Percentiles rank a stretch among this genome's conserved stretches.
phyloP scores from a whole-genome alignment of 2,113 vertebrate genomes.

The Chiloscyllium plagiosum region DNA sequence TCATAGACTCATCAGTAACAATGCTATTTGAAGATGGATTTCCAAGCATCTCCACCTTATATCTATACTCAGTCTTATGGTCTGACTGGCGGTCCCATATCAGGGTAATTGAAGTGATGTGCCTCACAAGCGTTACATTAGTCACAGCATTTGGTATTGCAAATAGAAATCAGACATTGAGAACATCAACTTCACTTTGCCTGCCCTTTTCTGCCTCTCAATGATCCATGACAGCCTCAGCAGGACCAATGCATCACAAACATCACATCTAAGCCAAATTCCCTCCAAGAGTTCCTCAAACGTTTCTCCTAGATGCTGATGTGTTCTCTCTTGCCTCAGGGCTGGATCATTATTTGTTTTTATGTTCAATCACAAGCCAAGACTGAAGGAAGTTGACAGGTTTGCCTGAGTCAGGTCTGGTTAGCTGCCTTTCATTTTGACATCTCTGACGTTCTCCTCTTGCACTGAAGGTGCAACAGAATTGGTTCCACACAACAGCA shows the following conservation, averaged over 20 bases:
- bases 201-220: too few species aligned
- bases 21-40: not conserved
- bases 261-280: not conserved
- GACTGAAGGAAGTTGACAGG: too few species aligned
- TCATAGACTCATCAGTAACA: accelerated
- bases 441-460: not conserved
- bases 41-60: not conserved
- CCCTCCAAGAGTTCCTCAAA: not conserved
- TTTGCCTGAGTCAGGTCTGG: not conserved
- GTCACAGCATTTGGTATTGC: not conserved
- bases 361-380: not conserved
- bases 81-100: conserved; percentile 45
- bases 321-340: not conserved
- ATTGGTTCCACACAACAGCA: not conserved
- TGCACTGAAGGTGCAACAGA: not conserved
- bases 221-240: not conserved
- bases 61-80: conserved; percentile 44
- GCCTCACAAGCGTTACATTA: not conserved
- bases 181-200: too few species aligned
- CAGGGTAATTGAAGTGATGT: conserved; percentile 42
- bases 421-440: not conserved
- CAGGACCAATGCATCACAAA: not conserved
- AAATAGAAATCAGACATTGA: not conserved
- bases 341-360: not conserved
- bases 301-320: not conserved